Evolutionary conservation across 64 coral and sea anemone species (phyloP).

Genomic region (Montipora cactus): DNA sequence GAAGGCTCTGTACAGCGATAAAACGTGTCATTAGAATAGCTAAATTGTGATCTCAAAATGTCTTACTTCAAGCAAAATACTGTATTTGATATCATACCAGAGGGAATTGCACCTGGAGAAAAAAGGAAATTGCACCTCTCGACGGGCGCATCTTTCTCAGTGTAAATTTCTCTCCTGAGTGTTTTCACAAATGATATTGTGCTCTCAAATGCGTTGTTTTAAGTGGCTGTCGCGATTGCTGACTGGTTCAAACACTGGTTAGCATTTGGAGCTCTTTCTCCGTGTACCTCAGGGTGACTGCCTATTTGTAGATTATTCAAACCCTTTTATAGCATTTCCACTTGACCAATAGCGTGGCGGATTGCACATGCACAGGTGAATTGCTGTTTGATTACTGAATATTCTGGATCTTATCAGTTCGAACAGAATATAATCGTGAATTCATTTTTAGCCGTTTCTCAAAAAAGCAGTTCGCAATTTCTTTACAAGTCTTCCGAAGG

Average conservation of each 20-base stretch:
- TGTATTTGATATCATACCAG: neutral
- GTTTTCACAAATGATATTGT: conserved; percentile 41
- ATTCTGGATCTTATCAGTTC: conserved; percentile 1
- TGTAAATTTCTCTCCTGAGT: conserved; percentile 4
- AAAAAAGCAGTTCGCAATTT: neutral
- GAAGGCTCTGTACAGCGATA: conserved; percentile 13
- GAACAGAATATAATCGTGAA: neutral
- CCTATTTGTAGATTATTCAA: conserved; percentile 24
- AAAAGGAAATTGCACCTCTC: neutral
- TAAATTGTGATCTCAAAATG: neutral
- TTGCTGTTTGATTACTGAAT: neutral
- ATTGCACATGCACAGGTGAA: neutral
- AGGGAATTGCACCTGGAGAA: conserved; percentile 25
- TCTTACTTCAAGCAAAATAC: neutral
- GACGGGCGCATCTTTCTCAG: neutral
- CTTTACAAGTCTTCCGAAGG: neutral
- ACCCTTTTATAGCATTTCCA: neutral
- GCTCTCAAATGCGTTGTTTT: neutral
- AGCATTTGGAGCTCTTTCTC: neutral
- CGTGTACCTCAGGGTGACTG: neutral
- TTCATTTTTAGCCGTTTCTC: neutral
- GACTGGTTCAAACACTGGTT: neutral
- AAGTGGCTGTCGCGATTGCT: neutral
- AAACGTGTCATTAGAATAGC: neutral
- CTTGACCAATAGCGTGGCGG: neutral